phyloP scores from a whole-genome alignment of 2,888 invertebrate genomes.

The Ichneumoninae sp. region DNA sequence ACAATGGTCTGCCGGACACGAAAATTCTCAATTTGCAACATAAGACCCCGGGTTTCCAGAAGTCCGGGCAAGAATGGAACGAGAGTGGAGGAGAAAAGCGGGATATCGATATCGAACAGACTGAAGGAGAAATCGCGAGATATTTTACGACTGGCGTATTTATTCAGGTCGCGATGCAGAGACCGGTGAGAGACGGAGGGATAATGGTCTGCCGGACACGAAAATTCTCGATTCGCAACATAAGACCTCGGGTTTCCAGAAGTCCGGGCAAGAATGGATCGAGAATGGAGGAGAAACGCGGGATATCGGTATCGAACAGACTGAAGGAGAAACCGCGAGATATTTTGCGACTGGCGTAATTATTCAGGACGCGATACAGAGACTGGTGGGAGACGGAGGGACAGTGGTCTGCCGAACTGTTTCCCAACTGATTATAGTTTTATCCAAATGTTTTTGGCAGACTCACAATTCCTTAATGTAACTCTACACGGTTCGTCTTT shows the following conservation, averaged over 20 bases:
- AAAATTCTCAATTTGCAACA: constrained; percentile 20
- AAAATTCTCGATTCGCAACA: constrained; percentile 21
- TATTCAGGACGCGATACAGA: background rate
- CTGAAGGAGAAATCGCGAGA: constrained; percentile 12
- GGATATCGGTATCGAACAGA: constrained; percentile 8
- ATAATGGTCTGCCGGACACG: background rate
- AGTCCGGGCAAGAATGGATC: constrained; percentile 1
- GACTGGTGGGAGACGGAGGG: background rate
- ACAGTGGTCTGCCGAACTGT: background rate
- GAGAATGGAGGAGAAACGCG: background rate
- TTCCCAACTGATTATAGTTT: background rate
- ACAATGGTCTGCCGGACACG: background rate
- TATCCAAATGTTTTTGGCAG: background rate
- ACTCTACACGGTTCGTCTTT: background rate
- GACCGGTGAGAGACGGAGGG: background rate
- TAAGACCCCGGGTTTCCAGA: background rate
- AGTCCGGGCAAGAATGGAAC: constrained; percentile 2
- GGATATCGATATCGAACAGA: constrained; percentile 7
- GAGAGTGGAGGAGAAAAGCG: background rate
- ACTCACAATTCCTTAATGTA: background rate
- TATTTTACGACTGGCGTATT: constrained; percentile 26
- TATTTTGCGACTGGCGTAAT: constrained; percentile 25
- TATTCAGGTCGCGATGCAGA: background rate
- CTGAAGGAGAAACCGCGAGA: constrained; percentile 11
- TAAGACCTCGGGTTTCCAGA: background rate